Percentiles rank a stretch among this genome's conserved stretches.
Evolutionary conservation across 2,113 vertebrate genomes (phyloP).

Genomic region (Mionectes macconnelli): DNA sequence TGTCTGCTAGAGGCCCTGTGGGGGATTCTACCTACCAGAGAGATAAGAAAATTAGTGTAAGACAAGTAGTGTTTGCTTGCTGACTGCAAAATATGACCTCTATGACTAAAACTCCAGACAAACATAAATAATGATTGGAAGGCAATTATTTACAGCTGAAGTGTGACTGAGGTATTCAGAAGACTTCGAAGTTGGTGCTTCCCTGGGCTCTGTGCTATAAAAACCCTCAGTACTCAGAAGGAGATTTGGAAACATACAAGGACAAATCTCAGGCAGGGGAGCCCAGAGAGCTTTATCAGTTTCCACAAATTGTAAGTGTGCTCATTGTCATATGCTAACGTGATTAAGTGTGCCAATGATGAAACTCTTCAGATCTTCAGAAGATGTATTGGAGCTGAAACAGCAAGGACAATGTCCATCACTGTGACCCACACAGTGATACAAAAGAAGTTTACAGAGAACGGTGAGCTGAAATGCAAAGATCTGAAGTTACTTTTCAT

Average conservation of each 20-base stretch:
- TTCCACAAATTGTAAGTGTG: neutral
- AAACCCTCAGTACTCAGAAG: neutral
- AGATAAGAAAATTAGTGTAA: neutral
- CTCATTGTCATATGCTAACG: neutral
- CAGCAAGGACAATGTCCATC: neutral
- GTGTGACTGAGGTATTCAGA: neutral
- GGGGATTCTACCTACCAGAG: neutral
- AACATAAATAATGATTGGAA: neutral
- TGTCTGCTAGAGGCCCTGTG: neutral
- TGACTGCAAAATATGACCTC: neutral
- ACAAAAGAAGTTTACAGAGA: neutral
- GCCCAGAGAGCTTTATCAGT: neutral
- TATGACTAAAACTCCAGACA: neutral
- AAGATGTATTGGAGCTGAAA: neutral
- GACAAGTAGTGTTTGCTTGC: neutral
- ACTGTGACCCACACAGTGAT: neutral
- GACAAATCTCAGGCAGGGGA: neutral
- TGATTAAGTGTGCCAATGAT: neutral
- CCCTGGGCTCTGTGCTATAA: neutral
- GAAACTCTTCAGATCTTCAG: neutral
- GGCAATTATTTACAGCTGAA: neutral
- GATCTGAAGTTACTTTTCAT: neutral
- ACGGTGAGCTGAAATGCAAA: neutral
- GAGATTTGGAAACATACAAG: neutral
- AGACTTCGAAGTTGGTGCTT: conserved; percentile 7